phyloP scores from a whole-genome alignment of 2,797 vertebrate species.

The Darevskia nairensis region DNA sequence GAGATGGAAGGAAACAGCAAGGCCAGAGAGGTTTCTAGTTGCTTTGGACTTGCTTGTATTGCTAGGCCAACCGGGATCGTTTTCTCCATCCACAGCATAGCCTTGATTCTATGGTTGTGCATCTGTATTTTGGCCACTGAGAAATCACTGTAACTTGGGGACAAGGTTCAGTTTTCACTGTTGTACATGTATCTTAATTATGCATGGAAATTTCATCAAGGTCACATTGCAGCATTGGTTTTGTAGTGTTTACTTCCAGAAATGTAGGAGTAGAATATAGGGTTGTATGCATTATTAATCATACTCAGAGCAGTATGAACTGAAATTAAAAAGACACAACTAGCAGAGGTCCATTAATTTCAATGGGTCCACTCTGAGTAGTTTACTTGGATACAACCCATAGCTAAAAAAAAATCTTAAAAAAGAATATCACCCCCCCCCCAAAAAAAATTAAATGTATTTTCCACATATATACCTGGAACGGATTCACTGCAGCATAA shows the following conservation, averaged over 20 bases:
- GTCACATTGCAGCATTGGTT: neutral
- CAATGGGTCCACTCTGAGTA: too few species aligned
- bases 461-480: too few species aligned
- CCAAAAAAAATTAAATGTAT: too few species aligned
- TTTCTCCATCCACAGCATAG: too few species aligned
- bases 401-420: too few species aligned
- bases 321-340: too few species aligned
- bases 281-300: too few species aligned
- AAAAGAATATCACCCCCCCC: too few species aligned
- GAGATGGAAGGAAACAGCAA: slow-evolving; percentile 18
- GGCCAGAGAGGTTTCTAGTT: slow-evolving; percentile 37
- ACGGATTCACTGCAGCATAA: too few species aligned
- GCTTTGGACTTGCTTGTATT: neutral
- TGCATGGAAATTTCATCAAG: neutral
- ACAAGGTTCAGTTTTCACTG: neutral
- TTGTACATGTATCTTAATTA: neutral
- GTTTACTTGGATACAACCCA: too few species aligned
- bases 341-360: too few species aligned
- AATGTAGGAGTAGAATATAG: neutral
- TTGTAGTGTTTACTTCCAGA: neutral
- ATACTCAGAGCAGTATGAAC: too few species aligned
- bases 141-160: neutral
- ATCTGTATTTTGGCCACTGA: neutral
- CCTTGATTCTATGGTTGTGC: neutral
- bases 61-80: neutral